Percentiles rank a stretch among this genome's conserved stretches.
Evolutionary conservation across 1,140 invertebrate genomes (phyloP).

Genomic region (Panulirus ornatus): DNA sequence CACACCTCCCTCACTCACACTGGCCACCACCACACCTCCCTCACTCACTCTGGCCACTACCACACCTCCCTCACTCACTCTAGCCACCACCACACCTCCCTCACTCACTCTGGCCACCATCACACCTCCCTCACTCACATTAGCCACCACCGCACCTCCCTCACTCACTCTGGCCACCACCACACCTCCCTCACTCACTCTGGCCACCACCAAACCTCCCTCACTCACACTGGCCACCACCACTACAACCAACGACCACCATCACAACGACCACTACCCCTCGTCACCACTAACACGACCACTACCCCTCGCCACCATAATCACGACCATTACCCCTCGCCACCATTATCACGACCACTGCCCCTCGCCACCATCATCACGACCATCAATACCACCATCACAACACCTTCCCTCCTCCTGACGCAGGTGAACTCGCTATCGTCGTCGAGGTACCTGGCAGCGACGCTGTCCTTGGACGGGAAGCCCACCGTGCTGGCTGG

Average conservation of each 20-base stretch:
- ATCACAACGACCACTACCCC: too few relatives aligned
- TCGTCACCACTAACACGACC: not conserved
- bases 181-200: not conserved
- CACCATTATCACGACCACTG: not conserved
- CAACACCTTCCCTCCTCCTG: not conserved
- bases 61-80: not conserved
- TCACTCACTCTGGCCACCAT: not conserved
- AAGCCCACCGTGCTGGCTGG: constrained; percentile 51
- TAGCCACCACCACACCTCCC: not conserved
- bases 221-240: too few relatives aligned
- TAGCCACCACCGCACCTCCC: not conserved
- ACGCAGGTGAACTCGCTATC: constrained; percentile 20
- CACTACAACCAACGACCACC: not conserved
- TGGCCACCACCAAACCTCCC: not conserved
- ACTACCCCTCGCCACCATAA: not conserved
- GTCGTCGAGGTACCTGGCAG: constrained; percentile 32
- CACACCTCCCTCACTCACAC: not conserved
- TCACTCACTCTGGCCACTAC: not conserved
- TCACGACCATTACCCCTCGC: not conserved
- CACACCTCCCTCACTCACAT: not conserved
- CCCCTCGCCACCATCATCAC: not conserved
- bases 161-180: not conserved
- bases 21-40: not conserved
- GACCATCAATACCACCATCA: not conserved
- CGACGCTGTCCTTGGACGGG: constrained; percentile 61